phyloP scores from a whole-genome alignment of 2,888 invertebrate genomes.

The Timema podura region DNA sequence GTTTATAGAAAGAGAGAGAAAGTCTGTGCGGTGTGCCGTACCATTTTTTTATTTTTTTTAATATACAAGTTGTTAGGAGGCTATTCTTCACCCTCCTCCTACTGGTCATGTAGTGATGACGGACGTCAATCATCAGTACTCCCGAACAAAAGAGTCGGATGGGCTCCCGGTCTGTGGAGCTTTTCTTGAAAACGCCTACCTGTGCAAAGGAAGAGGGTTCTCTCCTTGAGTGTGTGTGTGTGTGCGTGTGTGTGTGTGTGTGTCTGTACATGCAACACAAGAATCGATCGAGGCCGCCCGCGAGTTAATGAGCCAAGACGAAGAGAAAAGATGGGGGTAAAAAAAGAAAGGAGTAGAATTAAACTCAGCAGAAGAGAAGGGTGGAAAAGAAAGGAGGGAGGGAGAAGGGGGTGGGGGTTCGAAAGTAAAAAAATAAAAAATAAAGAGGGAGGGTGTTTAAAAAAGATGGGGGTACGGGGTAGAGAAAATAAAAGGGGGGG shows the following conservation, averaged over 20 bases:
- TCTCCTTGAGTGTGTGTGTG: too few species aligned
- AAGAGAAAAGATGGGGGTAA: constrained; percentile 24
- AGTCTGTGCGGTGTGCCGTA: too few species aligned
- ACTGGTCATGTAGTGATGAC: background rate
- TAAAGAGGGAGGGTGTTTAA: constrained; percentile 15
- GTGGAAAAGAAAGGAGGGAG: constrained; percentile 17
- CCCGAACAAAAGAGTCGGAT: too few species aligned
- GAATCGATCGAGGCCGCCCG: constrained; percentile 20
- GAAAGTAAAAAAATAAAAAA: constrained; percentile 18
- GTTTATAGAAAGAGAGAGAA: too few species aligned
- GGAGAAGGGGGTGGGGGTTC: constrained; percentile 16
- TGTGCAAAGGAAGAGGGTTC: too few species aligned
- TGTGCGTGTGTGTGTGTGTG: too few species aligned
- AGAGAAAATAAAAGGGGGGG: background rate
- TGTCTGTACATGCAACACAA: background rate
- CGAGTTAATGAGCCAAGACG: constrained; percentile 26
- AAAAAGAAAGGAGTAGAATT: constrained; percentile 20
- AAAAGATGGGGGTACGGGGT: background rate
- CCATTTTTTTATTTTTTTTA: too few species aligned
- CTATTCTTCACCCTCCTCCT: constrained; percentile 6
- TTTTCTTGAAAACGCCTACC: too few species aligned
- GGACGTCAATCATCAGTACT: too few species aligned
- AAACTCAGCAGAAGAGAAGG: constrained; percentile 23
- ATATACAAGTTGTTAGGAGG: too few species aligned
- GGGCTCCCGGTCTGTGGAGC: too few species aligned